A percentile compares a stretch with the other conserved stretches of the same genome.
Conservation (phyloP, 2,113 vertebrate species). For the Spea bombifrons region DNA sequence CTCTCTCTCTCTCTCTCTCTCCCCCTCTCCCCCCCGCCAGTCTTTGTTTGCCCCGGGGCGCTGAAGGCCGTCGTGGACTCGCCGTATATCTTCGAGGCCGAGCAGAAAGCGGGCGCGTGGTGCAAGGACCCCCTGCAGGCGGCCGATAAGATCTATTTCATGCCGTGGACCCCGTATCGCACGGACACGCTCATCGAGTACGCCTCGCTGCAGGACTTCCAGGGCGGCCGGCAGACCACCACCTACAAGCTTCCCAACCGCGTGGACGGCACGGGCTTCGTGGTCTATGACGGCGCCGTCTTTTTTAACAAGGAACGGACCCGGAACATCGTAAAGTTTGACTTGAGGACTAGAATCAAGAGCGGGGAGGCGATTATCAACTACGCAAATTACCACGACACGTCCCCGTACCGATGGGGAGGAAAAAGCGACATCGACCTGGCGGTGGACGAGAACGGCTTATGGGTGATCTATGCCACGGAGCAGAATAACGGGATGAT, state of each 20-base stretch:
- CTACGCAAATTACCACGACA: slow-evolving; percentile 98
- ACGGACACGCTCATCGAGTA: slow-evolving; percentile 97
- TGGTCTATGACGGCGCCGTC: slow-evolving; percentile 95
- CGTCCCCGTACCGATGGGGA: slow-evolving; percentile 96
- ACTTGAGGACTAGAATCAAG: slow-evolving; percentile 97
- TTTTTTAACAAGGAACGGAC: slow-evolving; percentile 99
- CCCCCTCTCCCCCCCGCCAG: slow-evolving; percentile 85
- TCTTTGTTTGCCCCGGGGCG: slow-evolving; percentile 99
- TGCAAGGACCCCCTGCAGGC: slow-evolving; percentile 98
- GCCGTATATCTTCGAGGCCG: slow-evolving; percentile 94
- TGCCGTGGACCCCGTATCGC: slow-evolving; percentile 98
- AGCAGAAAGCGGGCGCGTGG: slow-evolving; percentile 98
- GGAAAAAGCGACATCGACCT: slow-evolving; percentile 98
- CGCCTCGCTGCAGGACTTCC: slow-evolving; percentile 92
- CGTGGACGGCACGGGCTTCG: slow-evolving; percentile 96
- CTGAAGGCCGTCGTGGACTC: slow-evolving; percentile 97
- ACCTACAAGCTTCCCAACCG: slow-evolving; percentile 96
- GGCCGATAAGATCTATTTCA: slow-evolving; percentile 98
- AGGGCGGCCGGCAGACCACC: slow-evolving; percentile 87
- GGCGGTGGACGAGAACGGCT: slow-evolving; percentile 93
- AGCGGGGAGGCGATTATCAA: slow-evolving; percentile 98
- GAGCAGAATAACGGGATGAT: slow-evolving; percentile 99
- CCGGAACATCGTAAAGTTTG: slow-evolving; percentile 97
- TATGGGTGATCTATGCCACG: slow-evolving; percentile 98
- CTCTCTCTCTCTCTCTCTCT: no score